Base-by-base conservation (phyloP, 23 tunicate genomes). In the Trididemnum clinides region DNA sequence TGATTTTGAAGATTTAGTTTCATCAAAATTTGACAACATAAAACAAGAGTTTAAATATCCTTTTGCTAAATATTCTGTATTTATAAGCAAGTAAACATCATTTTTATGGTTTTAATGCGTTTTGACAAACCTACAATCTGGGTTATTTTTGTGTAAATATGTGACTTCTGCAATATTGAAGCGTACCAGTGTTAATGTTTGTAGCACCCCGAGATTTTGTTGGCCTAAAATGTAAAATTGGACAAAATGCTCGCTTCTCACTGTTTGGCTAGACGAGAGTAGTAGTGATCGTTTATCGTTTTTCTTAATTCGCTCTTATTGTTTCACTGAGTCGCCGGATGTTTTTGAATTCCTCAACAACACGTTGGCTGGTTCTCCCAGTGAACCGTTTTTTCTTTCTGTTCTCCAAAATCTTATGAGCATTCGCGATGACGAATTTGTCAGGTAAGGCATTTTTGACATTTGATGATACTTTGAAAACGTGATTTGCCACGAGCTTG, bases 381-480 rank as follows among this genome's bases (percentile, higher is more conserved):
- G 89, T 57, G 95, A 90, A 70, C 95, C 90, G 6, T 90, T 90
- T 73, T 78, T 90, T 37, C 89, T 77, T 4, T 90, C 95, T 6
- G 85, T 90, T 32, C 81, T 90, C 19, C 95, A 90, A 70, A 89
- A 90, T 78, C 59, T 90, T 3, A 73, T 90, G 12, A 87, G 86
- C 36, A 85, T 90, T 19, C 49, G 95, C 0, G 95, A 90, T 85
- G 95, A 90, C 78, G 95, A 90, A 79, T 90, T 82, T 84, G 95
- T 78, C 72, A 90, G 86, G 93, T 89, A 64, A 72, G 66, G 15
- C 10, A n/a, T n/a, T n/a, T n/a, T n/a, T n/a, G n/a, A n/a, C n/a
- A n/a, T n/a, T n/a, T n/a, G n/a, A n/a, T n/a, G n/a, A n/a, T n/a
- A n/a, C n/a, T n/a, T n/a, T n/a, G n/a, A n/a, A n/a, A n/a, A n/a